These are phyloP conservation scores for Akabosia matsudoensis DNA, from an alignment of 1,140 invertebrate genomes.

Conservation along the genomic window DNA sequence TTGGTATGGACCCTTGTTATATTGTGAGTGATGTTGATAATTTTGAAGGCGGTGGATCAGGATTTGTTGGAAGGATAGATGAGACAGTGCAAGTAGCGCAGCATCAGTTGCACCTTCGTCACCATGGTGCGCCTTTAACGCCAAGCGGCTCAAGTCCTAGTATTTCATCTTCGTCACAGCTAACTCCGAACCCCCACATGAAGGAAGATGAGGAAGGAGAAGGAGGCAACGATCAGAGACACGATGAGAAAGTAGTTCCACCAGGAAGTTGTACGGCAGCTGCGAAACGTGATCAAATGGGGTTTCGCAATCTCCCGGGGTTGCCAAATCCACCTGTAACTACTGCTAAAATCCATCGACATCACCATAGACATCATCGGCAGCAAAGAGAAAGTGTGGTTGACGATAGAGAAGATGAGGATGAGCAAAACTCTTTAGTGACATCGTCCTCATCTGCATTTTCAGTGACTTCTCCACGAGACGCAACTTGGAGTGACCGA, in stretches of 20 bases:
- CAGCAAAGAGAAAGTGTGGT: background rate
- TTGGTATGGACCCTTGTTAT: conserved; percentile 12
- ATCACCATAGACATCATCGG: conserved; percentile 33
- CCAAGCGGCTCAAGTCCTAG: conserved; percentile 8
- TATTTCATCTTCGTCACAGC: conserved; percentile 10
- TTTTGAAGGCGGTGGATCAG: background rate
- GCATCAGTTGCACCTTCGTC: background rate
- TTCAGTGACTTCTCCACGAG: conserved; percentile 49
- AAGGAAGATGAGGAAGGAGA: conserved; percentile 12
- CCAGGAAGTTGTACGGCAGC: background rate
- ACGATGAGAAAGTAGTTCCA: background rate
- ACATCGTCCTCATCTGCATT: conserved; percentile 30
- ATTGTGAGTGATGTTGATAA: conserved; percentile 6
- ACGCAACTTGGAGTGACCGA: conserved; percentile 50
- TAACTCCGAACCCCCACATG: background rate
- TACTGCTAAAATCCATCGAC: background rate
- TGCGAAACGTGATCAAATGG: conserved; percentile 48
- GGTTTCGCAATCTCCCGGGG: conserved; percentile 51
- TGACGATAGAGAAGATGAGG: conserved; percentile 30
- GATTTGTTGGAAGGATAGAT: background rate
- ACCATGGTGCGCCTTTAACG: background rate
- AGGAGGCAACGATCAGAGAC: background rate
- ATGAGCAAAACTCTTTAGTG: conserved; percentile 29
- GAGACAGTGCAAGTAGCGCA: background rate
- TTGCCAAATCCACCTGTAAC: conserved; percentile 41